phyloP scores from a whole-genome alignment of 2,797 vertebrate genomes.

The Pelochelys cantorii region DNA sequence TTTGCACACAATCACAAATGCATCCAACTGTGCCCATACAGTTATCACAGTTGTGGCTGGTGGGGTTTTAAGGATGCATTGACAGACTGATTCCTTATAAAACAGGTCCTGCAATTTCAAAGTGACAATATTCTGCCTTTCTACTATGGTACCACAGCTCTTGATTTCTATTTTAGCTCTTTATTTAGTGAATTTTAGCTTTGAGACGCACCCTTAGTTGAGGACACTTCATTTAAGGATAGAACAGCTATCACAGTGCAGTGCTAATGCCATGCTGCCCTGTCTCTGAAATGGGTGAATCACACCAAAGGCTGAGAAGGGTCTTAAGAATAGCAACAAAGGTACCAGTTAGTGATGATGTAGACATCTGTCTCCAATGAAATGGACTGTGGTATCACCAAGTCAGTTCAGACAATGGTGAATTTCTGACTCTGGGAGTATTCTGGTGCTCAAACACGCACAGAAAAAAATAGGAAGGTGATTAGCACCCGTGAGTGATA shows the following conservation, averaged over 20 bases:
- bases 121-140: not conserved
- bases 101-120: not conserved
- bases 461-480: too few relatives aligned
- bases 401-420: not conserved
- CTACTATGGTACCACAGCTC: too few relatives aligned
- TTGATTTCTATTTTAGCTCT: not conserved
- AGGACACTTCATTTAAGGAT: not conserved
- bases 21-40: not conserved
- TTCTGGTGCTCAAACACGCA: too few relatives aligned
- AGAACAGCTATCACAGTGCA: not conserved
- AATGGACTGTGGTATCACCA: constrained; percentile 11
- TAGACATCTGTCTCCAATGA: not conserved
- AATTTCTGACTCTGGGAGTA: too few relatives aligned
- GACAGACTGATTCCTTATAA: not conserved
- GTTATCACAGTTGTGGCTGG: not conserved
- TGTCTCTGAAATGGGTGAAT: not conserved
- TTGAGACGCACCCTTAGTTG: not conserved
- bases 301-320: not conserved
- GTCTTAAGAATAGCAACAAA: not conserved
- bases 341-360: not conserved
- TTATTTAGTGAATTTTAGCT: not conserved
- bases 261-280: not conserved
- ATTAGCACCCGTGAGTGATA: too few relatives aligned
- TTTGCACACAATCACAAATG: not conserved
- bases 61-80: not conserved